Evolutionary conservation across 2,888 invertebrate genomes (phyloP), one percentile per base, ranked within the genome.

Genomic region (Drosophila mercatorum): DNA sequence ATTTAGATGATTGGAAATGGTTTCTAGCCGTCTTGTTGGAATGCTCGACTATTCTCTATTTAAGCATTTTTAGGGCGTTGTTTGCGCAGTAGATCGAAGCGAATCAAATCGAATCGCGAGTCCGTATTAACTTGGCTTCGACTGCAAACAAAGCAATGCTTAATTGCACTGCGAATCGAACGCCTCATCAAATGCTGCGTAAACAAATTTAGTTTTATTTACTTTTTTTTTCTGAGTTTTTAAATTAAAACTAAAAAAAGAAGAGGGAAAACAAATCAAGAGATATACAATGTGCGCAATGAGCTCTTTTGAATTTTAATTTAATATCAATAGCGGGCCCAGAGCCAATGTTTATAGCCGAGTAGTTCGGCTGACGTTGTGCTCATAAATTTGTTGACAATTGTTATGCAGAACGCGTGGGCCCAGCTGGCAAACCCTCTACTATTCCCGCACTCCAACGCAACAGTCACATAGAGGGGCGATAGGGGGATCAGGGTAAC

Each of bases 321-420:
- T 74, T 77, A 52, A 78, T 71, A 66, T 67, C 58, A 40, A 71
- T 74, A 78, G 71, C 59, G 41, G 49, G 47, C 47, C 26, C 69
- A 60, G 58, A 60, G 64, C 59, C 67, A 70, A 43, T 70, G 66
- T 56, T 70, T 73, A 66, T 74, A 73, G 11, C 28, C 63, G 59
- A 64, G 59, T 59, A 63, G 62, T 57, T 52, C 59, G 44, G 53
- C 47, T 70, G 66, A 70, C 80, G 86, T 80, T 84, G 87, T 87
- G 87, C 81, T 87, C 84, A 88, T 87, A 87, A 87, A 87, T 87
- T 88, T 88, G 82, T 75, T 85, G 83, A 86, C 88, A 86, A 85
- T 88, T 87, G 86, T 78, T 86, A 87, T 85, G 86, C 86, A 79
- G 67, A 75, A 75, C 79, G 88, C 88, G 86, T 87, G 77, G 78